These are phyloP conservation scores for Matsumyia berberina DNA, from an alignment of 2,888 invertebrate genomes.

Conservation along the genomic window DNA sequence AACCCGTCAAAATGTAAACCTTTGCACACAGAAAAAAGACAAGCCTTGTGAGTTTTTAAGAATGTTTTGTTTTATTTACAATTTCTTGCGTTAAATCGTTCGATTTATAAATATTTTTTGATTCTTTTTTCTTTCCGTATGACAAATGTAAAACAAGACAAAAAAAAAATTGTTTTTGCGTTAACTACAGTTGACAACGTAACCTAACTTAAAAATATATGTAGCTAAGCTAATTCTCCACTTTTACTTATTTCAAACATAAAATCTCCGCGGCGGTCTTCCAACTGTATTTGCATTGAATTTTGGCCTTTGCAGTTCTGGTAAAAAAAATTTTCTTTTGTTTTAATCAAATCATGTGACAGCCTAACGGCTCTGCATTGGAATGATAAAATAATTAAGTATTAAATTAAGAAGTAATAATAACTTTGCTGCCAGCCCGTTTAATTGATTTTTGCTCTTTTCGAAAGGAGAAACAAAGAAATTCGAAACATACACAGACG, in stretches of 20 bases:
- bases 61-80: conserved; percentile 64
- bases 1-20: background rate
- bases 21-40: conserved; percentile 13
- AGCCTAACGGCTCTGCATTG: conserved; percentile 40
- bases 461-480: conserved; percentile 2
- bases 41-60: conserved; percentile 19
- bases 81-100: conserved; percentile 53
- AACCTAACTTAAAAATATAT: conserved; percentile 39
- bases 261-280: background rate
- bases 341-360: conserved; percentile 5
- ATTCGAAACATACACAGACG: conserved; percentile 16
- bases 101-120: conserved; percentile 59
- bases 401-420: conserved; percentile 18
- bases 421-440: conserved; percentile 1
- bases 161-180: conserved; percentile 21
- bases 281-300: conserved; percentile 26
- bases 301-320: background rate
- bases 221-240: conserved; percentile 27
- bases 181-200: conserved; percentile 42
- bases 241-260: conserved; percentile 21
- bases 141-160: conserved; percentile 59
- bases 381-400: conserved; percentile 63
- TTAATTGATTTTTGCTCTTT: conserved; percentile 2
- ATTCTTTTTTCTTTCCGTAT: conserved; percentile 36
- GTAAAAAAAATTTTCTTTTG: conserved; percentile 2